A percentile compares a stretch with the other conserved stretches of the same genome.
Conservation (phyloP, 2,888 invertebrate species). For the Melanotus villosus region DNA sequence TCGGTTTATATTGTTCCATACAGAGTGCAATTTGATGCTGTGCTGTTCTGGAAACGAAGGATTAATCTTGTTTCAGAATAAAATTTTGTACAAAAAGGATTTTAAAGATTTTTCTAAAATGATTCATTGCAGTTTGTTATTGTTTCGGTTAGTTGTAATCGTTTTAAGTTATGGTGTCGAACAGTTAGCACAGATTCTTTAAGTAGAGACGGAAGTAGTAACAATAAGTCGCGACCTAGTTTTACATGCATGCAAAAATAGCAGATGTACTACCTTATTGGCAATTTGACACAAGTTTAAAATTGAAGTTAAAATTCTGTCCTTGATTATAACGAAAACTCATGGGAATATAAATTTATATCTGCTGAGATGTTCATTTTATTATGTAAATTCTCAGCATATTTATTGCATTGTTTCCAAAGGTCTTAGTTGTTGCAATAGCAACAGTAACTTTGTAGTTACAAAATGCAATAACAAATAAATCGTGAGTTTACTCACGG, state of each 20-base stretch:
- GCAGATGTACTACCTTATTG: conserved; percentile 1
- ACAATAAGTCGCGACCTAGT: conserved; percentile 16
- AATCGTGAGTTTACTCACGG: too few relatives aligned
- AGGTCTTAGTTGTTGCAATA: too few relatives aligned
- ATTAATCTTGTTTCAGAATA: background rate
- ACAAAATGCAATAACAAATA: too few relatives aligned
- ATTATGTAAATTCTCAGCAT: too few relatives aligned
- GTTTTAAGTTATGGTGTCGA: background rate
- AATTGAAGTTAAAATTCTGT: background rate
- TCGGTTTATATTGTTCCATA: background rate
- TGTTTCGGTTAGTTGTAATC: background rate
- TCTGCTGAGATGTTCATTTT: too few relatives aligned
- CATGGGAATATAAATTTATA: too few relatives aligned
- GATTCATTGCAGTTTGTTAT: background rate
- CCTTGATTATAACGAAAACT: too few relatives aligned
- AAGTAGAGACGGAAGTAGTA: background rate
- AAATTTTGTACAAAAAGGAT: background rate
- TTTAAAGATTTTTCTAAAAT: background rate
- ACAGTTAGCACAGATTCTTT: background rate
- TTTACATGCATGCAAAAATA: conserved; percentile 5
- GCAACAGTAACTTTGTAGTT: too few relatives aligned
- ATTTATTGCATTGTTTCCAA: too few relatives aligned
- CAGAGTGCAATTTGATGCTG: background rate
- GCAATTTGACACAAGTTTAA: background rate
- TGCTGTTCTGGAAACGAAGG: background rate